Base-by-base conservation (phyloP, 2,888 invertebrate genomes). In the Orthosia cruda region DNA sequence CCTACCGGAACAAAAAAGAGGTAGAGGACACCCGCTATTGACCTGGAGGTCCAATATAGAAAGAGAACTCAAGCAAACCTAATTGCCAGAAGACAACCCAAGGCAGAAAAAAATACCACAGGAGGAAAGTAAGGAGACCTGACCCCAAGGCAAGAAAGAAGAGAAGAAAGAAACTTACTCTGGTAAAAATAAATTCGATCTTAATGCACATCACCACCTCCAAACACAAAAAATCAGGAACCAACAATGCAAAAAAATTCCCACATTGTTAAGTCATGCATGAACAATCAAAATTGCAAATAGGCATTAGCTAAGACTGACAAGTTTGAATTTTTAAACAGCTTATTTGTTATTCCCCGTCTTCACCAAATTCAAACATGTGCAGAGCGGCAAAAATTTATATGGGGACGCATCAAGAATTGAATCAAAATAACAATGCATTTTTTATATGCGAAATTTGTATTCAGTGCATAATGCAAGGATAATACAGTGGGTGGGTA, bases 401-500 rank as follows among this genome's bases (percentile, higher is more conserved):
- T 93, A 88, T 87, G 90, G 86, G 86, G 90, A 91, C 93, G 92
- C 92, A 92, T 91, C 88, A 76, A 83, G 94, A 94, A 94, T 94
- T 88, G 91, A 95, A 89, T 93, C 95, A 92, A 90, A 90, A 88
- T 90, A 90, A 89, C 91, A 92, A 92, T 95, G 95, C 94, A 94
- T 94, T 94, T 90, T 92, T 91, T 90, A 90, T 81, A 84, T 81
- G 77, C 80, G 78, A 91, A 91, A 92, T 96, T 95, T 92, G 95
- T 96, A 96, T 96, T 95, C 95, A 91, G 86, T 89, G 91, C 91
- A 91, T 92, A 91, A 89, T 93, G 92, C 94, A 93, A 86, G 88
- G 88, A 90, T 96, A 95, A 96, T 95, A 91, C 91, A 89, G 94
- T 96, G 96, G 96, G 96, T 94, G 96, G 95, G 89, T 83, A 89